Evolutionary conservation across 2,113 vertebrate species (phyloP), one percentile per base, ranked within the genome.

Genomic region (Neodontobutis hainanensis): DNA sequence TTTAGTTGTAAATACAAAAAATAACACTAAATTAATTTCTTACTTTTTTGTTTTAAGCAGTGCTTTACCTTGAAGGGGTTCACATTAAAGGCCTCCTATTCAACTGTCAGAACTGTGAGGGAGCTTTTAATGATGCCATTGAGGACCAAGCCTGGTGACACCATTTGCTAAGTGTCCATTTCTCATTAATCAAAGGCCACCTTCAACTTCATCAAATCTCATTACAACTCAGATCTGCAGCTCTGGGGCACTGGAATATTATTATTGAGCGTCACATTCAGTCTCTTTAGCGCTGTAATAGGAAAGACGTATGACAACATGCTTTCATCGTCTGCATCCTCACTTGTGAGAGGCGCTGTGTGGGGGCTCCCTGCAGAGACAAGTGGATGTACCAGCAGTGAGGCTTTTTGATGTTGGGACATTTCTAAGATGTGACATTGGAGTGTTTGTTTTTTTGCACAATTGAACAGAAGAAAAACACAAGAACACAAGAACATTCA

Each of bases 231-330:
- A 68, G 48, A 77, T 61, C 55, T 68, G n/a, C 42, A 9, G 1
- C 11, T 52, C 47, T 64, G n/a, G 57, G 61, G 16, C 47, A 64
- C 27, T 27, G 14, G 44, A 44, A 36, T 38, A 65, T 61, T 61
- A 61, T 65, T 70, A 53, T 2, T 12, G 49, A 57, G 58, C 59
- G 12, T 27, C 62, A 36, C 45, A 59, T 65, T 51, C 51, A 14
- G 5, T 61, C 43, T 48, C 35, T 61, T 44, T 14, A 48, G 51
- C 43, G 63, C 70, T 60, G 56, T 43, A 19, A 66, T 36, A 8
- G 0, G 27, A 68, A 62, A 65, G 55, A 76, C 73, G 65, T 74
- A 77, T 78, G 52, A 82, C 70, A 68, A 51, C 61, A 3, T 63
- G n/a, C n/a, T n/a, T n/a, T n/a, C n/a, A n/a, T 48, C 11, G 0